Evolutionary conservation across 2,113 vertebrate species (phyloP).

Genomic region (Engraulis encrasicolus): DNA sequence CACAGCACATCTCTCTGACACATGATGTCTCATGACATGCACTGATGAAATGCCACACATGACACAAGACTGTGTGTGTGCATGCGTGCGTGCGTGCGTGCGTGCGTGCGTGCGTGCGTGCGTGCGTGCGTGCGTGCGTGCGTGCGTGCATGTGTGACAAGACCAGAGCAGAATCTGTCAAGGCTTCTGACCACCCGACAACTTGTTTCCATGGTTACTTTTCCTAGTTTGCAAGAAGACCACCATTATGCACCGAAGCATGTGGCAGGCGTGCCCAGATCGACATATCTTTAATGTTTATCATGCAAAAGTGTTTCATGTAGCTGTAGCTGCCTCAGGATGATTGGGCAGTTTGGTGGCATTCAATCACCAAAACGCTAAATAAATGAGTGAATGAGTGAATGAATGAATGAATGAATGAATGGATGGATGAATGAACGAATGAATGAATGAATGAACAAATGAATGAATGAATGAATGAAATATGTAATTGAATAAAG

Average conservation of each 20-base stretch:
- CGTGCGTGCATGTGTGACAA: too few species aligned
- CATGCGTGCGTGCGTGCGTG: too few species aligned
- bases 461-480: too few species aligned
- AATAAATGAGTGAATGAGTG: too few species aligned
- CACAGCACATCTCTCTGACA: background rate
- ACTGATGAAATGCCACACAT: background rate
- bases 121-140: too few species aligned
- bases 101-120: too few species aligned
- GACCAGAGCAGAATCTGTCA: background rate
- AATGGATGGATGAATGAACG: too few species aligned
- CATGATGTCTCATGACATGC: background rate
- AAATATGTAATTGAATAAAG: too few species aligned
- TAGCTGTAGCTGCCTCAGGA: background rate
- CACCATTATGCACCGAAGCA: background rate
- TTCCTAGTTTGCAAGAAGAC: background rate
- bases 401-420: too few species aligned
- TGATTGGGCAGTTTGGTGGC: background rate
- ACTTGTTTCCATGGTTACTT: background rate
- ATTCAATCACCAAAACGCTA: background rate
- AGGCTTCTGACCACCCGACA: background rate
- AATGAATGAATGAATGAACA: too few species aligned
- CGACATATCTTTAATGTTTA: background rate
- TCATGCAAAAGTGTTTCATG: background rate
- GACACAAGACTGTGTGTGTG: too few species aligned
- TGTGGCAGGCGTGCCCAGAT: background rate